These are phyloP conservation scores for Formica aserva DNA, from an alignment of 2,888 invertebrate species.

Conservation along the genomic window DNA sequence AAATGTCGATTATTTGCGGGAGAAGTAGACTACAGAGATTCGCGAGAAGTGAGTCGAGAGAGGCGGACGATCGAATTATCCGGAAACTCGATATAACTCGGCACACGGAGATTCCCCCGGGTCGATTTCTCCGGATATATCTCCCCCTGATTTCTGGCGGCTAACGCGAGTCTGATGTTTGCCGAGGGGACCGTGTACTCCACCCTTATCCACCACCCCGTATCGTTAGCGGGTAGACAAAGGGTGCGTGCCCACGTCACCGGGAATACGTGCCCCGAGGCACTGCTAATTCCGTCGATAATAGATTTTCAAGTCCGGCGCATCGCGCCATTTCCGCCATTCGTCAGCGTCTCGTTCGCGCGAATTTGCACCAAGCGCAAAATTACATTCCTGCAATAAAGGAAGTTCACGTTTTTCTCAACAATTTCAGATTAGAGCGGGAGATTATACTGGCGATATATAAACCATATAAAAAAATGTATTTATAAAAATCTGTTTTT, in stretches of 20 bases:
- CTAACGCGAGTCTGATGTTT: constrained; percentile 83
- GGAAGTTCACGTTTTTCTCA: neutral
- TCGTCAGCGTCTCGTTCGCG: constrained; percentile 18
- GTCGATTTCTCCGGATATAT: constrained; percentile 81
- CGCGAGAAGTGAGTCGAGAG: constrained; percentile 21
- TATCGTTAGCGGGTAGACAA: constrained; percentile 81
- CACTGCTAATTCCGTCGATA: constrained; percentile 81
- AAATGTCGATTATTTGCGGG: neutral
- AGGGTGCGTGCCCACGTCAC: constrained; percentile 73
- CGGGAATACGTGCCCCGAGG: constrained; percentile 73
- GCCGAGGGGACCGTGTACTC: constrained; percentile 77
- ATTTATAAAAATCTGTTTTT: too few relatives aligned
- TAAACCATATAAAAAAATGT: neutral
- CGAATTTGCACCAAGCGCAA: neutral
- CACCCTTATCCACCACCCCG: constrained; percentile 70
- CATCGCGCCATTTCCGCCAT: constrained; percentile 24
- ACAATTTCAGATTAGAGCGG: neutral
- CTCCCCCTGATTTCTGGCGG: constrained; percentile 77
- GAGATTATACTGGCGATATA: neutral
- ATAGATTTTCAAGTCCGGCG: constrained; percentile 76
- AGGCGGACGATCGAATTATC: constrained; percentile 79
- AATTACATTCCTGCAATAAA: neutral
- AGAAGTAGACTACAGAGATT: constrained; percentile 14
- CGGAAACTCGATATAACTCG: constrained; percentile 77
- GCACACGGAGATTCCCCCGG: constrained; percentile 69